Conservation (phyloP, 2,888 invertebrate species). For the Caenorhabditis afra region DNA sequence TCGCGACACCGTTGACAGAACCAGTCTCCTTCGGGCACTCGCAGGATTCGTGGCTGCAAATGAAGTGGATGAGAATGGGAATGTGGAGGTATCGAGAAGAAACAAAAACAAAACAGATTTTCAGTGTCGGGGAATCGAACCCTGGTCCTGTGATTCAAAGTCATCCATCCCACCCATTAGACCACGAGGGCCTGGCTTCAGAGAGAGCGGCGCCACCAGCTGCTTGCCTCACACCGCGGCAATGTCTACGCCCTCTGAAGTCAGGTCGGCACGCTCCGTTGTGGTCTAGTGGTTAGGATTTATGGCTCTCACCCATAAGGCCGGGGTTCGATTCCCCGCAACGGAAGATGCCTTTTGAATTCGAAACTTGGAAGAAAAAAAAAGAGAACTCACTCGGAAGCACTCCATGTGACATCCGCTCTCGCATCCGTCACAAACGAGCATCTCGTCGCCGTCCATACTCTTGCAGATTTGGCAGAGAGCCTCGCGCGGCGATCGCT, state of each 20-base stretch:
- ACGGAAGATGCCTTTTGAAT: neutral
- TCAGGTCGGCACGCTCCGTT: conserved; percentile 34
- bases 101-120: conserved; percentile 20
- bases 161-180: conserved; percentile 70
- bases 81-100: neutral
- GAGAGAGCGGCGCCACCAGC: neutral
- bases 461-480: conserved; percentile 91
- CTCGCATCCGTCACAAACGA: conserved; percentile 97
- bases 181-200: conserved; percentile 47
- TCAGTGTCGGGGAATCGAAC: conserved; percentile 68
- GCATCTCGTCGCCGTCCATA: conserved; percentile 94
- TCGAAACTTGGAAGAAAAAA: neutral
- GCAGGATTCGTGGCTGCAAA: conserved; percentile 90
- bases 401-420: conserved; percentile 99
- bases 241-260: no score
- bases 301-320: conserved; percentile 71
- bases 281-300: conserved; percentile 71
- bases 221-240: neutral
- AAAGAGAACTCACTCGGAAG: conserved; percentile 85
- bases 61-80: neutral
- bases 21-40: conserved; percentile 98
- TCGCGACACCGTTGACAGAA: conserved; percentile 91
- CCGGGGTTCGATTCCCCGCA: conserved; percentile 61
- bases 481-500: conserved; percentile 99
- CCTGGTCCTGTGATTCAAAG: conserved; percentile 69